Evolutionary conservation across 2,888 invertebrate species (phyloP).

Genomic region (Volucella inanis): DNA sequence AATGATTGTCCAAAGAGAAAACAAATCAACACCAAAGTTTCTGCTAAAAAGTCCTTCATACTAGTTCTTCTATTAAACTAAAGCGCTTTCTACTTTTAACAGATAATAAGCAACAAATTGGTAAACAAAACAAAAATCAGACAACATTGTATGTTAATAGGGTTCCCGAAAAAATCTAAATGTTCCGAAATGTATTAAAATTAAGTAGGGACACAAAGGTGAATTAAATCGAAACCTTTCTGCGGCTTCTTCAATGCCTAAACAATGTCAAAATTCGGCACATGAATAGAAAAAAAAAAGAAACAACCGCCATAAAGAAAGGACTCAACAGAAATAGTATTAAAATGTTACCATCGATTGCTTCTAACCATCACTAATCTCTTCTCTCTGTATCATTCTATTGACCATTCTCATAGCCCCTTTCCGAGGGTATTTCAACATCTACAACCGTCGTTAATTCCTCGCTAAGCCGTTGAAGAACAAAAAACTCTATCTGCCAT

Average conservation of each 20-base stretch:
- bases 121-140: too few species aligned
- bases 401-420: background rate
- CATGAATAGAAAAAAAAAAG: constrained; percentile 35
- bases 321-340: constrained; percentile 38
- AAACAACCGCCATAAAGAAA: constrained; percentile 21
- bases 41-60: too few species aligned
- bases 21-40: too few species aligned
- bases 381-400: background rate
- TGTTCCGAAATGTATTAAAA: constrained; percentile 31
- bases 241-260: constrained; percentile 50
- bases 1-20: too few species aligned
- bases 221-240: constrained; percentile 26
- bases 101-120: too few species aligned
- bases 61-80: too few species aligned
- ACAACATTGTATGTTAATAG: too few species aligned
- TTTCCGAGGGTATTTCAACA: constrained; percentile 14
- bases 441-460: constrained; percentile 18
- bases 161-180: constrained; percentile 5
- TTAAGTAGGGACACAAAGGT: background rate
- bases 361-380: constrained; percentile 42
- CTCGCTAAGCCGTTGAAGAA: constrained; percentile 47
- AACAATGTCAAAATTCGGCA: constrained; percentile 41
- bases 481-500: constrained; percentile 34
- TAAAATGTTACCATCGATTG: constrained; percentile 56
- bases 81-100: too few species aligned